phyloP scores from a whole-genome alignment of 2,797 vertebrate species.

The Chelidonichthys spinosus region DNA sequence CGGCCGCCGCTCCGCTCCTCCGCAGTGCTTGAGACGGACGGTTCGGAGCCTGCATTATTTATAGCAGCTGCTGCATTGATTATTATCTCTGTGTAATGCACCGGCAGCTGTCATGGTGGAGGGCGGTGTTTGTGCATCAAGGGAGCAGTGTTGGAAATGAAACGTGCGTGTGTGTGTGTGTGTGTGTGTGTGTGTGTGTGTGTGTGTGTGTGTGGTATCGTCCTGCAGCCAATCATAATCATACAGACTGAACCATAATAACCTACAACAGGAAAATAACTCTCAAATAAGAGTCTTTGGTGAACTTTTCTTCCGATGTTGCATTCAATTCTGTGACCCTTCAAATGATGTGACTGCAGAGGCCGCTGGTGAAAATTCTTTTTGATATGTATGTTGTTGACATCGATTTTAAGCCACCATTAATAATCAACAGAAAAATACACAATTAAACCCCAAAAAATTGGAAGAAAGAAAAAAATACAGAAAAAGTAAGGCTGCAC shows the following conservation, averaged over 20 bases:
- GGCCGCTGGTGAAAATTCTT: too few species aligned
- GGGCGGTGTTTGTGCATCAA: neutral
- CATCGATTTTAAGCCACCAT: too few species aligned
- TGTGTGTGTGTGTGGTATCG: neutral
- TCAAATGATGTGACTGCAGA: too few species aligned
- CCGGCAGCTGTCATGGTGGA: neutral
- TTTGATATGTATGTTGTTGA: too few species aligned
- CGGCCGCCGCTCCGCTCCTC: conserved; percentile 37
- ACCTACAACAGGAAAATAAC: neutral
- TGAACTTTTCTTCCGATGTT: neutral
- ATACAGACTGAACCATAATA: conserved; percentile 11
- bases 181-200: conserved; percentile 10
- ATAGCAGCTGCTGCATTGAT: conserved; percentile 67
- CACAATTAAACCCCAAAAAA: too few species aligned
- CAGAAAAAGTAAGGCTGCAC: too few species aligned
- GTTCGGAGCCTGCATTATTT: conserved; percentile 59
- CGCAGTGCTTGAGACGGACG: too few species aligned
- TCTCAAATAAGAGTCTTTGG: neutral
- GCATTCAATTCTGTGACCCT: too few species aligned
- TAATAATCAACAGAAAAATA: too few species aligned
- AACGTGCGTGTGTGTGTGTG: conserved; percentile 20
- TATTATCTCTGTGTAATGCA: conserved; percentile 59
- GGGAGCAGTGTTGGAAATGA: conserved; percentile 8
- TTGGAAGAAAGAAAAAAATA: too few species aligned
- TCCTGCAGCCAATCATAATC: conserved; percentile 20